phyloP scores from a whole-genome alignment of 2,797 vertebrate species.

The Eospalax fontanierii region DNA sequence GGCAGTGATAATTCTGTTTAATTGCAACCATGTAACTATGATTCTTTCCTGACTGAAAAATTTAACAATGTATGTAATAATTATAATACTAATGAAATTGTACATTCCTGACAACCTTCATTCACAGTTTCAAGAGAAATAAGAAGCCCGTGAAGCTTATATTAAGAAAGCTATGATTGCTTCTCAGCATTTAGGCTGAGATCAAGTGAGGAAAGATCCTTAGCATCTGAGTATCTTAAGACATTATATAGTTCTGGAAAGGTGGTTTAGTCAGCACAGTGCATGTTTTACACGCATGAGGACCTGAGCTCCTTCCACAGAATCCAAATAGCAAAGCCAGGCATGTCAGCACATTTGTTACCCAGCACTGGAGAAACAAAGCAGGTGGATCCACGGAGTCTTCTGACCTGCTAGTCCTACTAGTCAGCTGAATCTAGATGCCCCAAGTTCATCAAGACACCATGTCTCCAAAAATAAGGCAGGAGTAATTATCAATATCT shows the following conservation, averaged over 20 bases:
- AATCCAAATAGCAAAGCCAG: not conserved
- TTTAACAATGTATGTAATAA: not conserved
- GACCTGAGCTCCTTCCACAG: too few species aligned
- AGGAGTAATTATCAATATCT: not conserved
- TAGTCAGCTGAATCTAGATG: not conserved
- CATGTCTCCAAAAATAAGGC: not conserved
- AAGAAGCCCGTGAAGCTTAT: not conserved
- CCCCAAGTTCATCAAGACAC: not conserved
- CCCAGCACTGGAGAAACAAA: not conserved
- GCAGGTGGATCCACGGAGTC: not conserved
- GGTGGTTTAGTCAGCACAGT: not conserved
- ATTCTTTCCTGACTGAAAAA: not conserved
- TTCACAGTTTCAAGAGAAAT: not conserved
- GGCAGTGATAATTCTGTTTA: not conserved
- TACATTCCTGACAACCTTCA: not conserved
- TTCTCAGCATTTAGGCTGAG: too few species aligned
- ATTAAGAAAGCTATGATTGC: not conserved
- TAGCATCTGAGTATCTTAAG: not conserved
- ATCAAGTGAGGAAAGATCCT: not conserved
- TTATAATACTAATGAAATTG: not conserved
- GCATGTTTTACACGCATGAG: not conserved
- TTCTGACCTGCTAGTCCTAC: not conserved
- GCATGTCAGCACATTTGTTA: too few species aligned
- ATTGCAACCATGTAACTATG: not conserved
- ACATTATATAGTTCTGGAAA: not conserved